Evolutionary conservation across 2,888 invertebrate genomes (phyloP), one percentile per base, ranked within the genome.

Genomic region (Yponomeuta malinellus): DNA sequence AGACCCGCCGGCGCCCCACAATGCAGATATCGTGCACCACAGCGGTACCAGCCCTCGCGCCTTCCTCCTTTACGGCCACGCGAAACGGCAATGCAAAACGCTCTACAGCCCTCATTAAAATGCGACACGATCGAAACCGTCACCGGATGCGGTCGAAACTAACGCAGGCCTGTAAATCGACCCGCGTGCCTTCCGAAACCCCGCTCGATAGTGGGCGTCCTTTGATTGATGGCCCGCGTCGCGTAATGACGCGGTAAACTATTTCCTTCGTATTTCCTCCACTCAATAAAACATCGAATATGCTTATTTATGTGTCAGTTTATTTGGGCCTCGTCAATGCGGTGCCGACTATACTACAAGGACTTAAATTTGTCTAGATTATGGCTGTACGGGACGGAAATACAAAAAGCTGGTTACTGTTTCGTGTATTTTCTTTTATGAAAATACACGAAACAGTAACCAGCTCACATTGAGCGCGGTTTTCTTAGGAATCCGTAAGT

Each of bases 321-420:
- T 90, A 89, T 89, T 83, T 86, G 85, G 86, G 85, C 85, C 87
- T 88, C 89, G 90, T 90, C 89, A 87, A 85, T 88, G 85, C 81
- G 83, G 85, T 86, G 84, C 84, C 83, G 86, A 85, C 85, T 86
- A 86, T 83, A 85, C 86, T 86, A 81, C 81, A 85, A 86, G 86
- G 86, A 90, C 90, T 88, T 86, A 88, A 86, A 90, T 90, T 91
- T 91, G 89, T 90, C 91, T 91, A 87, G 90, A 90, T 90, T 91
- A 90, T 87, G 81, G 83, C 84, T 85, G 85, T 86, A 86, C 81
- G 84, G 84, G 84, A 89, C 89, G 85, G 86, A 88, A 88, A 87
- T 88, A 88, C 88, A 88, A 87, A 87, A 86, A 86, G 86, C 83
- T 82, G 23, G 89, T 89, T 90, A 90, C 89, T 91, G 89, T 91